phyloP scores from a whole-genome alignment of 2,888 invertebrate genomes.

The Latrodectus elegans region DNA sequence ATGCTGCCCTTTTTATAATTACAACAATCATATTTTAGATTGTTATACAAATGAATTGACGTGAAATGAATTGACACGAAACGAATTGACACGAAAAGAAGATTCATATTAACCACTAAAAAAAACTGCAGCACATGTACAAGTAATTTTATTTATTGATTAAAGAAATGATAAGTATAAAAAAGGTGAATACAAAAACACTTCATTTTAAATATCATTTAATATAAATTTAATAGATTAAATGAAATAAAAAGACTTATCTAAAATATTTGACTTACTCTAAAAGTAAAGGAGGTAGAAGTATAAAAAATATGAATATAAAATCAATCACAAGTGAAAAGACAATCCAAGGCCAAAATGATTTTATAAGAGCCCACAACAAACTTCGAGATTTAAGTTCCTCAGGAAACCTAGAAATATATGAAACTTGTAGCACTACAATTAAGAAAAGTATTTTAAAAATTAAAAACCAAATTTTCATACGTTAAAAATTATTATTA shows the following conservation, averaged over 20 bases:
- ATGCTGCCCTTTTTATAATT: no score
- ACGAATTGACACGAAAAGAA: no score
- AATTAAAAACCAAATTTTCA: background rate
- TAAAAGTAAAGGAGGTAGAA: slow-evolving; percentile 40
- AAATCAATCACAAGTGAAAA: slow-evolving; percentile 10
- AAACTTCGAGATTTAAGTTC: slow-evolving; percentile 13
- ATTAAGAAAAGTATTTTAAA: background rate
- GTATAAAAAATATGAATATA: background rate
- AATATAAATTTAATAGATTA: background rate
- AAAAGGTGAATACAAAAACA: background rate
- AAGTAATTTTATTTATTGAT: no score
- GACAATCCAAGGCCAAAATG: slow-evolving; percentile 29
- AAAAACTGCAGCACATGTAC: no score
- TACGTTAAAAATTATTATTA: background rate
- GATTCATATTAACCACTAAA: no score
- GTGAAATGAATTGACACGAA: no score
- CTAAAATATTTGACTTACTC: slow-evolving; percentile 32
- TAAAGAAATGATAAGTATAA: no score
- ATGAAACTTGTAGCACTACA: background rate
- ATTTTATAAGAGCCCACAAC: slow-evolving; percentile 37
- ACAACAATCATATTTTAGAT: no score
- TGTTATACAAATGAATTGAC: no score
- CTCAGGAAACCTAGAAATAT: slow-evolving; percentile 2
- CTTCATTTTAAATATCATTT: background rate
- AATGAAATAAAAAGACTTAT: background rate